Base-by-base conservation (phyloP, 2,797 vertebrate species). In the Buphagus erythrorhynchus region DNA sequence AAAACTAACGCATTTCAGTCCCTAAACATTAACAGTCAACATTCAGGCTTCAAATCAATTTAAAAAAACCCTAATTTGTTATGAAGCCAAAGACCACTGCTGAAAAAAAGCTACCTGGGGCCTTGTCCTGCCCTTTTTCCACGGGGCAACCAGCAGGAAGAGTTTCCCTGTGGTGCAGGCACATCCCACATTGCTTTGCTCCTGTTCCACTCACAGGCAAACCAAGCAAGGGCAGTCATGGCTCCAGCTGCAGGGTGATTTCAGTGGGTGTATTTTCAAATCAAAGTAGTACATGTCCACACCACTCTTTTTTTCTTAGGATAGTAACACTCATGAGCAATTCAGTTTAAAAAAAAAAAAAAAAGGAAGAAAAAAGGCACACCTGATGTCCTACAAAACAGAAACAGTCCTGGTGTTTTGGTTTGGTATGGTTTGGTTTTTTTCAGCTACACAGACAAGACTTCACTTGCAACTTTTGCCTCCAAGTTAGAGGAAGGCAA, bases 381-480 rank as follows among this genome's bases (percentile, higher is more conserved):
- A 33, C 11, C 35, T 68, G 29, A 21, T 19, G 33, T 20, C 49
- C 61, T 65, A 90, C 75, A 72, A n/a, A 90, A 72, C 35, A 62
- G 58, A 91, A 86, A 33, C 52, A 85, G 67, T 52, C 62, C 48
- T 36, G 5, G 1, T 28, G 11, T 24, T 75, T 68, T 62, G 48
- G 42, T 55, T 61, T 19, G 28, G 4, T 35, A 22, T 8, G 6
- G 13, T 26, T 48, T n/a, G 7, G 16, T 9, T 51, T 74, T 68
- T 40, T 67, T 81, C 68, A 95, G 89, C 85, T 77, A 29, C 5
- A 33, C 49, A 78, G 79, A 88, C 95, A 97, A 96, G 96, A 95
- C 76, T 78, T 95, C 80, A 95, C 95, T 93, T 96, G 94, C 74
- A 94, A 87, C 68, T 92, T 93, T 9, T 88, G 75, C 93, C 46